Evolutionary conservation across 2,888 invertebrate genomes (phyloP).

Genomic region (Ennomos quercinarius): DNA sequence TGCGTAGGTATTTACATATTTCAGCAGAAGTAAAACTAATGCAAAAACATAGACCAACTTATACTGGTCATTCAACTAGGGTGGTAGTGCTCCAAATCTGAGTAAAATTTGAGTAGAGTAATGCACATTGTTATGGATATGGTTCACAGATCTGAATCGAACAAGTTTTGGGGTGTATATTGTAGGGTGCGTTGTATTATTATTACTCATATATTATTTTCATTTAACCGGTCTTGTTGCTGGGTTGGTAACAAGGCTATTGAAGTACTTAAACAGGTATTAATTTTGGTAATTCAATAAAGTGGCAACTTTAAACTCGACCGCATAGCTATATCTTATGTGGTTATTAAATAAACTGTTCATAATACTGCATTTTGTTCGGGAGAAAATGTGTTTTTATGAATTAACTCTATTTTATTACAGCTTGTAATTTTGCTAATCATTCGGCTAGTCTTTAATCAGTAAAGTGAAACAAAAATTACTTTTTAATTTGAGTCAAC

Average conservation of each 20-base stretch:
- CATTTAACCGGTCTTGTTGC: conserved; percentile 15
- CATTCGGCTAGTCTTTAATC: too few species aligned
- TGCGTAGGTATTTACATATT: too few species aligned
- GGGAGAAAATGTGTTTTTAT: too few species aligned
- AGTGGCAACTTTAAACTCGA: conserved; percentile 5
- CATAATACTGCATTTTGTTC: too few species aligned
- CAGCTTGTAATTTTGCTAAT: too few species aligned
- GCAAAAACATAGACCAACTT: conserved; percentile 36
- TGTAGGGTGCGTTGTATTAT: conserved; percentile 57
- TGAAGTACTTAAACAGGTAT: conserved; percentile 15
- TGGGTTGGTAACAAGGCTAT: conserved; percentile 11
- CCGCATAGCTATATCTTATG: not conserved
- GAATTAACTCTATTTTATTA: too few species aligned
- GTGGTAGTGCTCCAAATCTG: conserved; percentile 70
- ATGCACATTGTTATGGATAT: conserved; percentile 76
- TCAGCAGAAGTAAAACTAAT: not conserved
- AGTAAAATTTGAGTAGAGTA: conserved; percentile 59
- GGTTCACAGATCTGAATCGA: conserved; percentile 58
- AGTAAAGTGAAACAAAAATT: too few species aligned
- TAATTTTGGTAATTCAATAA: conserved; percentile 14
- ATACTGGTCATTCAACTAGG: conserved; percentile 56
- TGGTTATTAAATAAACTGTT: too few species aligned
- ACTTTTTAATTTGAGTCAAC: too few species aligned
- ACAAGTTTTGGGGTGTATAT: conserved; percentile 42
- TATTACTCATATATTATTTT: conserved; percentile 49